A percentile compares a stretch with the other conserved stretches of the same genome.
These are phyloP conservation scores for Orchesella flavescens DNA, from an alignment of 2,888 invertebrate genomes.

Conservation along the genomic window DNA sequence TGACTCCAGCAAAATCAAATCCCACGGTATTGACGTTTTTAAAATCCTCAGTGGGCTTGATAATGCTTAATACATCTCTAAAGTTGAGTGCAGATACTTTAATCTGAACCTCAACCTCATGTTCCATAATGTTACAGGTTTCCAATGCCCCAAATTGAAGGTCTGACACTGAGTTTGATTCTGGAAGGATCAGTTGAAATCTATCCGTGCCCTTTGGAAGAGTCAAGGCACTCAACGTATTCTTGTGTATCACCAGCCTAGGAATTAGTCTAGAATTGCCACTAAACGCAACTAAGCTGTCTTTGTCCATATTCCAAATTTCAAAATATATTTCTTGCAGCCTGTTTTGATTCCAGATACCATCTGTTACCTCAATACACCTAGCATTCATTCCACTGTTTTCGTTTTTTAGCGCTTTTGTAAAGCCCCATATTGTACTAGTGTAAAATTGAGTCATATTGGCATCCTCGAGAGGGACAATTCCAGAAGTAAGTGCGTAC, in stretches of 20 bases:
- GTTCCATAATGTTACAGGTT: background rate
- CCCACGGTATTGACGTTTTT: constrained; percentile 10
- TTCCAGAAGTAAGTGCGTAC: background rate
- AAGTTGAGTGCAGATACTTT: background rate
- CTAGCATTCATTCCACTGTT: background rate
- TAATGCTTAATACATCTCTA: constrained; percentile 20
- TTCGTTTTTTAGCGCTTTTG: constrained; percentile 43
- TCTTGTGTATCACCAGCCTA: background rate
- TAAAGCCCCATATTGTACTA: constrained; percentile 16
- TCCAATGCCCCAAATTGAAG: constrained; percentile 6
- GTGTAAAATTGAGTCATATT: background rate
- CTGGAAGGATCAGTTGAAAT: constrained; percentile 25
- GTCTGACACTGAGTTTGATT: constrained; percentile 13
- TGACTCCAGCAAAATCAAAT: constrained; percentile 39
- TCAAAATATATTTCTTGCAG: constrained; percentile 15
- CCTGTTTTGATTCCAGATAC: background rate
- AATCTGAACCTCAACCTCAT: constrained; percentile 19
- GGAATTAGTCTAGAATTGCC: background rate
- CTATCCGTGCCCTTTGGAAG: background rate
- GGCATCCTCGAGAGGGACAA: background rate
- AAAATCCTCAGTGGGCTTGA: constrained; percentile 26
- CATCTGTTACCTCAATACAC: background rate
- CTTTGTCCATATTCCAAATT: constrained; percentile 14
- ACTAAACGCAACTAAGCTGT: background rate
- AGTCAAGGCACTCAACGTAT: background rate